A percentile compares a stretch with the other conserved stretches of the same genome.
Evolutionary conservation across 2,113 vertebrate genomes (phyloP).

Genomic region (Malurus alboscapulatus): DNA sequence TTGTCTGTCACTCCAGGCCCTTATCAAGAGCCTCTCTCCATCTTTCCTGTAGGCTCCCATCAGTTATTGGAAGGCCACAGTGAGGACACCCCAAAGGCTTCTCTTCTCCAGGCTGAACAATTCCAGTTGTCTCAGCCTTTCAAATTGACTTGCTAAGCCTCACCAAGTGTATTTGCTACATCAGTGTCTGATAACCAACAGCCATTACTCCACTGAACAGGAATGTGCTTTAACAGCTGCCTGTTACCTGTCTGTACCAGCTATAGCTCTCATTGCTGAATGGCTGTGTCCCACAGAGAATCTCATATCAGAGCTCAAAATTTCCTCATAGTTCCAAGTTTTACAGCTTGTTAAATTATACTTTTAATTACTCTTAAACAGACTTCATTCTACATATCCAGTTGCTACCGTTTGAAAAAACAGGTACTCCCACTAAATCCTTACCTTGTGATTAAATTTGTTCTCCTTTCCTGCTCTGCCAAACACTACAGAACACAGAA

Average conservation of each 20-base stretch:
- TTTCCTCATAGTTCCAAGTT: background rate
- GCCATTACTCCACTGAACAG: background rate
- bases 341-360: background rate
- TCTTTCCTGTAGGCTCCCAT: background rate
- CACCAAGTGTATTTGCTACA: background rate
- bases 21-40: background rate
- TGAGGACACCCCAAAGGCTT: background rate
- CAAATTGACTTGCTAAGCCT: background rate
- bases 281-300: background rate
- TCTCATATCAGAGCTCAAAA: background rate
- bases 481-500: background rate
- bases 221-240: background rate
- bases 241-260: background rate
- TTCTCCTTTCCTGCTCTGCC: background rate
- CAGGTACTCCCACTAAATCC: background rate
- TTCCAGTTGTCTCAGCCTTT: background rate
- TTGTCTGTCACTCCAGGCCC: background rate
- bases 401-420: background rate
- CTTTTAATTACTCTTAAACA: background rate
- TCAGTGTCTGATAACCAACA: background rate
- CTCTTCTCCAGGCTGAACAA: background rate
- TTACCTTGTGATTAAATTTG: background rate
- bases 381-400: background rate
- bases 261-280: background rate
- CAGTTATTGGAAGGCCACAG: background rate